A percentile compares a stretch with the other conserved stretches of the same genome.
These are phyloP conservation scores for Poeciliopsis presidionis DNA, from an alignment of 2,797 vertebrate genomes.

Conservation along the genomic window DNA sequence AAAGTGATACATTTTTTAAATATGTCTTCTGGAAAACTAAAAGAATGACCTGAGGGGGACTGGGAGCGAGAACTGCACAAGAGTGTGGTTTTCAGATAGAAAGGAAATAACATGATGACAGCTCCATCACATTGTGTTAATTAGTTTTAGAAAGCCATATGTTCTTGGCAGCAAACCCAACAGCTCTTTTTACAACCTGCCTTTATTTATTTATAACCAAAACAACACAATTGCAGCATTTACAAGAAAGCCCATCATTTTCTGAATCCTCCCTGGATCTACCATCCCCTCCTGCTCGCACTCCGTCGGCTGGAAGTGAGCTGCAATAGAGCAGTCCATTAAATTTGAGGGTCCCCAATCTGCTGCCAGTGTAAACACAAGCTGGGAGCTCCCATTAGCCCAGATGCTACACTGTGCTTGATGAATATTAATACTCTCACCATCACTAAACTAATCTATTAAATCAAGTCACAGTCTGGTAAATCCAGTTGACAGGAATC, in stretches of 20 bases:
- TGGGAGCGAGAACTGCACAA: slow-evolving; percentile 12
- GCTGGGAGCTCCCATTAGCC: slow-evolving; percentile 61
- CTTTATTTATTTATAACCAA: slow-evolving; percentile 28
- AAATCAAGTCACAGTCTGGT: slow-evolving; percentile 51
- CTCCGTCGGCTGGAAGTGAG: slow-evolving; percentile 33
- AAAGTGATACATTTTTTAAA: not conserved
- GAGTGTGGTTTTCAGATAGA: slow-evolving; percentile 29
- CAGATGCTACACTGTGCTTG: slow-evolving; percentile 44
- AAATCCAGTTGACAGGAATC: slow-evolving; percentile 42
- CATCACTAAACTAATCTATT: slow-evolving; percentile 43
- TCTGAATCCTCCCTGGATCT: not conserved
- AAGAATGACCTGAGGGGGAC: slow-evolving; percentile 5
- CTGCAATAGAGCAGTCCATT: slow-evolving; percentile 53
- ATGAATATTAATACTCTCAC: slow-evolving; percentile 58
- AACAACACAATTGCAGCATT: slow-evolving; percentile 11
- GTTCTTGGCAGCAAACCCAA: slow-evolving; percentile 27
- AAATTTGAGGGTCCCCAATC: slow-evolving; percentile 55
- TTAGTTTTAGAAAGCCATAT: slow-evolving; percentile 65
- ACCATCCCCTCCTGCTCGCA: slow-evolving; percentile 2
- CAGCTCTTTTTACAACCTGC: slow-evolving; percentile 18
- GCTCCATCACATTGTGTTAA: slow-evolving; percentile 62
- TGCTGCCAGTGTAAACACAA: slow-evolving; percentile 66
- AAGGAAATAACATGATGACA: slow-evolving; percentile 44
- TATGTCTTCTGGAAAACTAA: slow-evolving; percentile 14
- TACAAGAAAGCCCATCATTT: not conserved